A percentile compares a stretch with the other conserved stretches of the same genome.
Evolutionary conservation across 2,113 vertebrate species (phyloP).

Genomic region (Notechis scutatus): DNA sequence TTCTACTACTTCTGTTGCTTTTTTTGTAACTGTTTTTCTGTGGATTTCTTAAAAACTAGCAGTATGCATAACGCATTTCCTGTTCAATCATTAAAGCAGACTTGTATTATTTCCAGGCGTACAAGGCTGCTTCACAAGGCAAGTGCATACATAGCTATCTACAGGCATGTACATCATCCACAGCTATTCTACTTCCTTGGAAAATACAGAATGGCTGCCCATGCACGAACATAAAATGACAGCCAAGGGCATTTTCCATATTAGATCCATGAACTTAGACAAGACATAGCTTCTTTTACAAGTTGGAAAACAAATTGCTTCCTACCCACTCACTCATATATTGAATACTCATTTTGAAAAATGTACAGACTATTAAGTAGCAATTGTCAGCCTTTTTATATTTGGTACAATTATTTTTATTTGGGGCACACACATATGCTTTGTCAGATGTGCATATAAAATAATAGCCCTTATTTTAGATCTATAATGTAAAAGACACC

Average conservation of each 20-base stretch:
- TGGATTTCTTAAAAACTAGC: not conserved
- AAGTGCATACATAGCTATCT: not conserved
- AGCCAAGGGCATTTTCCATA: not conserved
- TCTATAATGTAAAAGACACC: not conserved
- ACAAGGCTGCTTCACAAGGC: not conserved
- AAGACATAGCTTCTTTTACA: not conserved
- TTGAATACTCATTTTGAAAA: not conserved
- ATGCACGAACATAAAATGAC: not conserved
- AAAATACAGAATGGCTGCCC: not conserved
- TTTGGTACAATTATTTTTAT: not conserved
- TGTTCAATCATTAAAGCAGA: not conserved
- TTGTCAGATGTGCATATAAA: not conserved
- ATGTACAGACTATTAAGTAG: not conserved
- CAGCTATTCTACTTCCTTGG: not conserved
- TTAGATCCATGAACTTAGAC: not conserved
- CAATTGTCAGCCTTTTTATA: not conserved
- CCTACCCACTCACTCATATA: not conserved
- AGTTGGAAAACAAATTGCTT: not conserved
- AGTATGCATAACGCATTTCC: not conserved
- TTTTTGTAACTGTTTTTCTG: not conserved
- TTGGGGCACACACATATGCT: not conserved
- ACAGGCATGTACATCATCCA: not conserved
- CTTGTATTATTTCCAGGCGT: not conserved
- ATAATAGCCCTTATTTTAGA: not conserved
- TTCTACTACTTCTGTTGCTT: not conserved